Base-by-base conservation (phyloP, 2,113 vertebrate genomes). In the Malurus melanocephalus region DNA sequence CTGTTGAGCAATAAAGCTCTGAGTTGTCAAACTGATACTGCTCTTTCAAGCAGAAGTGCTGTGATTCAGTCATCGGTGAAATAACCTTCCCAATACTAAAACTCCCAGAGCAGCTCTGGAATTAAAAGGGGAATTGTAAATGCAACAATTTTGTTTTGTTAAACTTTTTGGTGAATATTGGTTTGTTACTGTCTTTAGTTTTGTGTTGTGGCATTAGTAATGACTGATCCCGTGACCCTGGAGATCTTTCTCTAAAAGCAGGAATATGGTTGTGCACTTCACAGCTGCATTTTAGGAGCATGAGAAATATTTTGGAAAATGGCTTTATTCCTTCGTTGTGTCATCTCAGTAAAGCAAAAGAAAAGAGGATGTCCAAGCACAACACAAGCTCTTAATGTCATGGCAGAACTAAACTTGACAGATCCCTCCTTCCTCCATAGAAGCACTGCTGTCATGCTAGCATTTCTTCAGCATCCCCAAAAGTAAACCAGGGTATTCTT, bases 1-100 rank as follows among this genome's bases (percentile, higher is more conserved):
- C 79, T 82, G 62, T 94, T 92, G 93, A 89, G 89, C 85, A 94
- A 92, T 79, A 93, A 84, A 68, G 62, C 81, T 94, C 74, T 51
- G 85, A 89, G 79, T 60, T 94, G 87, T 92, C 89, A 94, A 79
- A 89, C 81, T 85, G 91, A 95, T 87, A 82, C 67, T 56, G 48
- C 85, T 87, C 93, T 79, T 61, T 76, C 84, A 81, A 74, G 87
- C 85, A 93, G 93, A 94, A 94, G 75, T 77, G 60, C 60, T 90
- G 48, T 48, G 87, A 77, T 87, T 94, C 91, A 89, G 87, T 56
- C 82, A 64, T 43, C 4, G 2, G 79, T 64, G 85, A 85, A 93
- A 85, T 56, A 87, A 90, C 56, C 32, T 51, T 88, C 75, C 61
- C 4, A 9, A 92, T 40, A 32, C 52, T 49, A 87, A n/a, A 92